Conservation (phyloP, 2,797 vertebrate species). For the Falco berigora region DNA sequence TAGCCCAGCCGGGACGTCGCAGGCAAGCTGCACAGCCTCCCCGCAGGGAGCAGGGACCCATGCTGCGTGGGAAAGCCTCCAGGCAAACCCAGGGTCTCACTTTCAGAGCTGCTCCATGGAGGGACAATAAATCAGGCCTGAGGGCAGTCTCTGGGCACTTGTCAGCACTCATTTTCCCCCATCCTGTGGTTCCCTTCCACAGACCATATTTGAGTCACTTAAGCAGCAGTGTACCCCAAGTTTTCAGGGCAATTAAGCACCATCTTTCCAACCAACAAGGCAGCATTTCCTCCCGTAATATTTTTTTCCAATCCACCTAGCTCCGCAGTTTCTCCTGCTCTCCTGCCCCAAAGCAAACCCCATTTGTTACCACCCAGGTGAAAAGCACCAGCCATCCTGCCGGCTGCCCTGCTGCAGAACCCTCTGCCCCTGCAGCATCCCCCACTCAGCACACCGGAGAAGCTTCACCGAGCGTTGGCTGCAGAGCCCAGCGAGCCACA, state of each 20-base stretch:
- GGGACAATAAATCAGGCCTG: neutral
- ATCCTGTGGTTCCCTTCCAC: neutral
- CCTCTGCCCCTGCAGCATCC: rapidly evolving
- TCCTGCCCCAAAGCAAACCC: neutral
- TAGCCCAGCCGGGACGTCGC: rapidly evolving
- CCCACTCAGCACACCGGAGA: rapidly evolving
- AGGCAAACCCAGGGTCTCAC: neutral
- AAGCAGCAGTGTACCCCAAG: rapidly evolving
- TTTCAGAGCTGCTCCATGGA: neutral
- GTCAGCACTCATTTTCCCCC: neutral
- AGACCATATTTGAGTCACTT: neutral
- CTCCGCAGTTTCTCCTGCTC: neutral
- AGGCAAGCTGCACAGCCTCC: neutral
- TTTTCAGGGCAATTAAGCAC: neutral
- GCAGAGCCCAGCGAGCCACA: neutral
- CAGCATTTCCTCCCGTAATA: neutral
- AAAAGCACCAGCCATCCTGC: neutral
- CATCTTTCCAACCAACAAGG: neutral
- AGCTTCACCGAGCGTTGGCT: neutral
- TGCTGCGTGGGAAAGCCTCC: neutral
- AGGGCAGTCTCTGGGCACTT: neutral
- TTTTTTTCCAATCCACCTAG: neutral
- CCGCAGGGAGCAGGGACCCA: neutral
- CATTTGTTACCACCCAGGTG: rapidly evolving
- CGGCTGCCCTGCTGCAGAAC: neutral